Conservation (phyloP, 2,888 invertebrate genomes). For the Zele albiditarsus region DNA sequence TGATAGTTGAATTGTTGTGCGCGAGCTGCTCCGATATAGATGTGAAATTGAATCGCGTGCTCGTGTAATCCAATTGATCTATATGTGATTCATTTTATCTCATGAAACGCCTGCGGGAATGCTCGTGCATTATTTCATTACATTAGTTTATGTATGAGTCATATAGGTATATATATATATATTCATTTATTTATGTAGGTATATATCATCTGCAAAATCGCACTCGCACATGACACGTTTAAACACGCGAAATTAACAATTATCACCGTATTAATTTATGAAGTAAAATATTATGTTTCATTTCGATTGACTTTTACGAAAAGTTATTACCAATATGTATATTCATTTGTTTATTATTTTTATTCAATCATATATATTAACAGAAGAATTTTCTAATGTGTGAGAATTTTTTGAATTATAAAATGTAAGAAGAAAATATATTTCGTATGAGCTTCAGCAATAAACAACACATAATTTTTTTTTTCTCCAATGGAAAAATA, state of each 20-base stretch:
- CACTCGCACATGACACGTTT: background rate
- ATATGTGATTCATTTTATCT: background rate
- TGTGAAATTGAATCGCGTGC: conserved; percentile 8
- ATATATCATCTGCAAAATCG: background rate
- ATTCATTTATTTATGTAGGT: too few species aligned
- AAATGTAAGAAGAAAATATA: too few species aligned
- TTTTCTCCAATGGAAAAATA: too few species aligned
- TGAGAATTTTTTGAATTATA: too few species aligned
- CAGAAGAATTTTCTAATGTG: too few species aligned
- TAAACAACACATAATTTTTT: too few species aligned
- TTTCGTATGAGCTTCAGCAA: too few species aligned
- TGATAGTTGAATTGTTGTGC: background rate
- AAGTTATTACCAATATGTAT: too few species aligned
- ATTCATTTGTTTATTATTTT: too few species aligned
- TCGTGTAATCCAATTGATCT: conserved; percentile 9
- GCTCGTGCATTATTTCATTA: background rate
- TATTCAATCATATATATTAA: too few species aligned
- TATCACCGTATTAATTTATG: background rate
- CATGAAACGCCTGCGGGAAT: conserved; percentile 3
- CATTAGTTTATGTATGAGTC: background rate
- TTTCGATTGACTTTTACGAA: background rate
- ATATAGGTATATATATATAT: background rate
- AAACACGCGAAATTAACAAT: background rate
- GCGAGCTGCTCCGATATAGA: background rate
- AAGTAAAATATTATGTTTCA: background rate